Percentiles rank a stretch among this genome's conserved stretches.
Evolutionary conservation across 2,888 invertebrate genomes (phyloP).

Genomic region (Hofmannophila pseudospretella): DNA sequence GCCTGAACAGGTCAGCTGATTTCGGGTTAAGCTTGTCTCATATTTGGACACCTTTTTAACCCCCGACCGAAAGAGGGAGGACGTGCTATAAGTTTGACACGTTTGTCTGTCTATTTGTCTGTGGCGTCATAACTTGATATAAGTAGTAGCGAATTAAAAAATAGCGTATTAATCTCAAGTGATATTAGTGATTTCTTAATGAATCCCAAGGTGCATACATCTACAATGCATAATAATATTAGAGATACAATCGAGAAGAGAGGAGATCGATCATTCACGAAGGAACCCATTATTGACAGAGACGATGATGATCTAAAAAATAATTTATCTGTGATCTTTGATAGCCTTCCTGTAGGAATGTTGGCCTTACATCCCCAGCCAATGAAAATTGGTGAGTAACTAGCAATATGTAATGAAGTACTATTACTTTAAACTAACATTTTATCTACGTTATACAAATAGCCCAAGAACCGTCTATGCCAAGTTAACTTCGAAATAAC

Average conservation of each 20-base stretch:
- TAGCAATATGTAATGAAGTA: no score
- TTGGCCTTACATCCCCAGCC: constrained; percentile 81
- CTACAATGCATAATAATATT: constrained; percentile 68
- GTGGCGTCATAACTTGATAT: no score
- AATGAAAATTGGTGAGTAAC: constrained; percentile 68
- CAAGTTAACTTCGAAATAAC: neutral
- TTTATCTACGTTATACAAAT: neutral
- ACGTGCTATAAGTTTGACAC: no score
- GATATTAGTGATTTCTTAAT: constrained; percentile 74
- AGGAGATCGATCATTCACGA: constrained; percentile 43
- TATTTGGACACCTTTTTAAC: no score
- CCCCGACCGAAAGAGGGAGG: no score
- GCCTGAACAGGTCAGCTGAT: neutral
- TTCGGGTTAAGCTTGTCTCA: neutral
- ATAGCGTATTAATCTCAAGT: constrained; percentile 69
- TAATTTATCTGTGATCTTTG: constrained; percentile 59
- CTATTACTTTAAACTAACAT: no score
- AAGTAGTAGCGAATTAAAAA: constrained; percentile 50
- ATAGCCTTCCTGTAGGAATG: constrained; percentile 80
- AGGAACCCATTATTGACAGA: constrained; percentile 36
- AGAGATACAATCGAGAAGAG: constrained; percentile 60
- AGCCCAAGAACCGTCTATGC: neutral
- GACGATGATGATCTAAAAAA: constrained; percentile 33
- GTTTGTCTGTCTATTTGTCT: no score
- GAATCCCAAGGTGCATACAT: constrained; percentile 79